Conservation (phyloP, 2,797 vertebrate species). For the Chaetodon trifasciatus region DNA sequence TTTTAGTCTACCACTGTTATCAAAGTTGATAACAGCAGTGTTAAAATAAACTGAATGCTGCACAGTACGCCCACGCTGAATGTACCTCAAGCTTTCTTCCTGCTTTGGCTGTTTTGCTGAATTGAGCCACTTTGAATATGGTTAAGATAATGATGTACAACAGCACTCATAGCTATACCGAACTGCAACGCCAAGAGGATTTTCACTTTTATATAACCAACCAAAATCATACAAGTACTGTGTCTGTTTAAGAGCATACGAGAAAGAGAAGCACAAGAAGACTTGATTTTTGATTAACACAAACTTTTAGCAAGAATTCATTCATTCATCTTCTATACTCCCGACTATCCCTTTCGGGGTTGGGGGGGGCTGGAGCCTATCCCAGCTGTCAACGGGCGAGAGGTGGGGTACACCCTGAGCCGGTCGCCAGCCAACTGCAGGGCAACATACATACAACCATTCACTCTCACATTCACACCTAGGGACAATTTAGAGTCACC, state of each 20-base stretch:
- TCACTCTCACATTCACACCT: no score
- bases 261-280: no score
- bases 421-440: no score
- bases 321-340: no score
- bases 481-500: no score
- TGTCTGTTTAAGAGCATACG: no score
- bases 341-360: no score
- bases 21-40: background rate
- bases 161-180: background rate
- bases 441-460: no score
- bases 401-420: no score
- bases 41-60: conserved; percentile 28
- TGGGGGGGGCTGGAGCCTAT: no score
- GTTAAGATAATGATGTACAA: background rate
- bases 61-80: conserved; percentile 5
- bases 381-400: no score
- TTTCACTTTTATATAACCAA: background rate
- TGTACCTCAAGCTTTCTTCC: background rate
- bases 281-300: background rate
- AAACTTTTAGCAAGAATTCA: background rate
- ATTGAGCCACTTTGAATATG: background rate
- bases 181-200: background rate
- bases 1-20: conserved; percentile 6
- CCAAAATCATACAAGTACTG: background rate
- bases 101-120: background rate